phyloP scores from a whole-genome alignment of 2,888 invertebrate genomes.

The Melanchra persicariae region DNA sequence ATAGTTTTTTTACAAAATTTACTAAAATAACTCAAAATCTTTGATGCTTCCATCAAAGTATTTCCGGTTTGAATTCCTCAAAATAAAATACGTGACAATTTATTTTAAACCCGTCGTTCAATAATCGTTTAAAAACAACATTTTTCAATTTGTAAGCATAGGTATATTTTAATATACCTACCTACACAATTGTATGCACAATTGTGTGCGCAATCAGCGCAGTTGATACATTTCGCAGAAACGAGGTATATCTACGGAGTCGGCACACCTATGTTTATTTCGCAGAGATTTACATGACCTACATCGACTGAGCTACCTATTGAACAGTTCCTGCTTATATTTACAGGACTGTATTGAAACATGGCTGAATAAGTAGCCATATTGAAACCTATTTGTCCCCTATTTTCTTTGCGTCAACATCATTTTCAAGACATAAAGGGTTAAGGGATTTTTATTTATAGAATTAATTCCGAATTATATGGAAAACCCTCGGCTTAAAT shows the following conservation, averaged over 20 bases:
- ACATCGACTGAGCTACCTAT: conserved; percentile 35
- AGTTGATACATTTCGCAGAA: conserved; percentile 1
- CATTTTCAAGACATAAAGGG: conserved; percentile 27
- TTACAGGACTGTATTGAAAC: conserved; percentile 36
- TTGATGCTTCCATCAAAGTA: neutral
- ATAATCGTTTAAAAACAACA: neutral
- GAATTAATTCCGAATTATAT: conserved; percentile 22
- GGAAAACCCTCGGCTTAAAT: neutral
- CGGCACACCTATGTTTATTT: conserved; percentile 24
- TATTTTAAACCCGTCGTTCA: too few species aligned
- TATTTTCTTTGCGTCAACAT: conserved; percentile 46
- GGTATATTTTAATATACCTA: neutral
- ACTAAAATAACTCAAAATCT: neutral
- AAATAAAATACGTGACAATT: neutral
- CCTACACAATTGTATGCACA: neutral
- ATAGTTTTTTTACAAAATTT: neutral
- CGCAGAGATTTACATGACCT: conserved; percentile 44
- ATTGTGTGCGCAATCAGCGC: neutral
- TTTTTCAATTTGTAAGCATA: too few species aligned
- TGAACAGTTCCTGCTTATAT: conserved; percentile 21
- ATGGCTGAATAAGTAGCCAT: conserved; percentile 36
- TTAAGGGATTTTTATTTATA: conserved; percentile 15
- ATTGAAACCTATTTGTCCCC: conserved; percentile 41
- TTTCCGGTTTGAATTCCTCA: neutral
- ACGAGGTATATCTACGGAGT: neutral